Percentiles rank a stretch among this genome's conserved stretches.
These are phyloP conservation scores for Phengaris alcon DNA, from an alignment of 2,888 invertebrate genomes.

Conservation along the genomic window DNA sequence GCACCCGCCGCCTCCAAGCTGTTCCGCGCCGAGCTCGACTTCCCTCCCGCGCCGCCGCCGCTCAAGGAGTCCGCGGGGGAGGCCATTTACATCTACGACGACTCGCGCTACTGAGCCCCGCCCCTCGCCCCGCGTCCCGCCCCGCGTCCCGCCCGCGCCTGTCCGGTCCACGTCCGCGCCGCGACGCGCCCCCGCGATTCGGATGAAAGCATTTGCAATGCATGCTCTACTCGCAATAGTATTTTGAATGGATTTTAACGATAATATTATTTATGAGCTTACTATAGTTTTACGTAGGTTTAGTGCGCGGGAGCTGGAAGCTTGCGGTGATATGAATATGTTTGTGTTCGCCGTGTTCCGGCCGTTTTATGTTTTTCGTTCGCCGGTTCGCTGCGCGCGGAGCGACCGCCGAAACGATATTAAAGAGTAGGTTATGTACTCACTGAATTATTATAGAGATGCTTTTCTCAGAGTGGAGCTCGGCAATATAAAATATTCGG, in stretches of 20 bases:
- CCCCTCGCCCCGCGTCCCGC: slow-evolving; percentile 19
- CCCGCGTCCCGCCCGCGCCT: slow-evolving; percentile 9
- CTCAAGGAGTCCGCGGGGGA: slow-evolving; percentile 84
- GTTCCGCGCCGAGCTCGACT: slow-evolving; percentile 69
- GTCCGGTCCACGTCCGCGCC: neutral
- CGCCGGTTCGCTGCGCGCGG: slow-evolving; percentile 28
- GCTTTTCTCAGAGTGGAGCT: neutral
- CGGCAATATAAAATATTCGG: slow-evolving; percentile 45
- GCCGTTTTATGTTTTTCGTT: slow-evolving; percentile 29
- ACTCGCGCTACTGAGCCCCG: slow-evolving; percentile 64
- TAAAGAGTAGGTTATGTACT: slow-evolving; percentile 51
- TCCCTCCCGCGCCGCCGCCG: slow-evolving; percentile 68
- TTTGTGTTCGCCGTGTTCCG: slow-evolving; percentile 54
- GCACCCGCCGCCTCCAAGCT: slow-evolving; percentile 74
- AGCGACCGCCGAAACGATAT: slow-evolving; percentile 49
- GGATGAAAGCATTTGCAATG: slow-evolving; percentile 33
- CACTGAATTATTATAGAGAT: slow-evolving; percentile 46
- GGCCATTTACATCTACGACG: slow-evolving; percentile 79
- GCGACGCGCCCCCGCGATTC: neutral
- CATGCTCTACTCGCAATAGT: slow-evolving; percentile 23
- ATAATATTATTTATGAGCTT: slow-evolving; percentile 45
- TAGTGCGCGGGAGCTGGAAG: slow-evolving; percentile 51
- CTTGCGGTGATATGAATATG: slow-evolving; percentile 60
- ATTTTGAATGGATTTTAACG: slow-evolving; percentile 34
- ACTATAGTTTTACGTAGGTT: slow-evolving; percentile 50